Evolutionary conservation across 2,888 invertebrate species (phyloP), one percentile per base, ranked within the genome.

Genomic region (Endotricha flammealis): DNA sequence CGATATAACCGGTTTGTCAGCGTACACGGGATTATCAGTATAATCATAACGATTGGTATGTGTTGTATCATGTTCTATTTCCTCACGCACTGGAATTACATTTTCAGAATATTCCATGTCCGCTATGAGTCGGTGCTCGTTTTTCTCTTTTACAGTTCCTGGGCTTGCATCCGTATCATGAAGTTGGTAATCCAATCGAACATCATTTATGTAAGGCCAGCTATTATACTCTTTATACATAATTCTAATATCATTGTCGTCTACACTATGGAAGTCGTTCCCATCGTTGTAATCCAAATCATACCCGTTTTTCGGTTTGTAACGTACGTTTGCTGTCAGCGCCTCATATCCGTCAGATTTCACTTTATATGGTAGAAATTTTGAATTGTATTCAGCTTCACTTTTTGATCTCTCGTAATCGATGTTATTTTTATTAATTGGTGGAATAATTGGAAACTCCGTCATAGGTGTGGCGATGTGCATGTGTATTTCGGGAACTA

Each of bases 91-190:
- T 1, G 82, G 82, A 46, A 76, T 80, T n/a, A 70, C 37, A 42
- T 53, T 52, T 9, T 53, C 44, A 25, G 42, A 31, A 9, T 50
- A 41, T 1, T 62, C 55, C n/a, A n/a, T n/a, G n/a, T n/a, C n/a
- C n/a, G n/a, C n/a, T n/a, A n/a, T n/a, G n/a, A n/a, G n/a, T n/a
- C n/a, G n/a, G n/a, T n/a, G n/a, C n/a, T n/a, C n/a, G n/a, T n/a
- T n/a, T n/a, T 75, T 71, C 53, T 81, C 82, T 30, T 81, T 77
- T 56, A 78, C 78, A 40, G 70, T 78, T 31, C 73, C 65, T 5
- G 45, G 46, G 40, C 67, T 64, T 3, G 53, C 42, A 16, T 59
- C 57, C 10, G 56, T 51, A 27, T 68, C 70, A 22, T 59, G 56
- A 20, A 55, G 48, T 44, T 74, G 70, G 43, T 73, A 75, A 34